Evolutionary conservation across 2,113 vertebrate species (phyloP), one percentile per base, ranked within the genome.

Genomic region (Fregetta grallaria): DNA sequence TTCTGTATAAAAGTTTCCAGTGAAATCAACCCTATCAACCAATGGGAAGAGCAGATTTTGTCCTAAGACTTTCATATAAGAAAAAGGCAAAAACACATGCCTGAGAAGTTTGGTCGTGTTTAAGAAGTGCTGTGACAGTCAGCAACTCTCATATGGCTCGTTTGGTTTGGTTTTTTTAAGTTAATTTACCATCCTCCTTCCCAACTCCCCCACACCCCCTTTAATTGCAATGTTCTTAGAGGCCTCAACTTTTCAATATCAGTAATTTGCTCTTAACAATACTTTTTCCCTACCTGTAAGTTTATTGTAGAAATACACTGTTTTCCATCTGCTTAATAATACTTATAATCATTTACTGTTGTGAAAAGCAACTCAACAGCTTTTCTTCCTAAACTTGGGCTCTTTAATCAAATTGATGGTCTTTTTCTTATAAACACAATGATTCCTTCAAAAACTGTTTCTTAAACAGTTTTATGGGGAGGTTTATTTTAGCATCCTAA

Each of bases 191-290:
- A 32, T 52, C 10, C 16, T 42, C 3, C 38, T 52, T 4, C 11
- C 4, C 16, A 4, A 21, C 7, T 38, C 38, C 4, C 5, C 7
- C 4, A 2, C 19, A 10, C 1, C 3, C 5, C 22, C 42, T 56
- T 59, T 78, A 68, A 70, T 18, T 52, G 20, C 20, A 38, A 13
- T 44, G 11, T 61, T 34, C 10, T 17, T 27, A 79, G n/a, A 53
- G 12, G 3, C 4, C 47, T 82, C 19, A 17, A 3, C 11, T 86
- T 74, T 72, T 88, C 25, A 27, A 4, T 81, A 62, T 11, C 7
- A 1, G 3, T 36, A 40, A 34, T 77, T 74, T 81, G 4, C 19
- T 81, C 90, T 66, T 56, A 85, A 26, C 9, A 52, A 50, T 3
- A 2, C 8, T 1, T 42, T 93, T 88, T 3, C 11, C 6, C 32